Evolutionary conservation across 1,140 invertebrate species (phyloP), one percentile per base, ranked within the genome.

Genomic region (Asbolus verrucosus): DNA sequence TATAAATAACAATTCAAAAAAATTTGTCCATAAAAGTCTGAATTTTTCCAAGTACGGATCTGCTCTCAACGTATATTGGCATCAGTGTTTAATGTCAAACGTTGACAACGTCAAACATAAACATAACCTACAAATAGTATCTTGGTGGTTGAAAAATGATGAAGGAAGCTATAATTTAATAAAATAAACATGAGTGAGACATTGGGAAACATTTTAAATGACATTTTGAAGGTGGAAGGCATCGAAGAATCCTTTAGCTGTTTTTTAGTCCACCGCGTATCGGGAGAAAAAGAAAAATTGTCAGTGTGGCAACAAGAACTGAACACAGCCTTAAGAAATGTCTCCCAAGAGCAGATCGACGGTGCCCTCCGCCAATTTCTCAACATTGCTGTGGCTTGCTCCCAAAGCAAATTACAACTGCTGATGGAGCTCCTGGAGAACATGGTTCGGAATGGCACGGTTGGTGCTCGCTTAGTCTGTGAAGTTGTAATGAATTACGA

Each of bases 231-330:
- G 82, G 90, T 93, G 1, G 92, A 95, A 78, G 84, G 88, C 1
- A 89, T 95, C 38, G 93, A 95, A 78, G 93, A 94, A 82, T 92
- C 92, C 0, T 96, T 96, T 75, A 92, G 91, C 80, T 92, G 91
- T 75, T 93, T 92, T 76, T 84, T 95, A 27, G 89, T 93, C 0
- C 89, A 94, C 73, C 88, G 90, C 71, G 82, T 86, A 19, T 87
- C 89, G 31, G 84, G 84, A 39, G 88, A 94, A 78, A 84, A 83
- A 73, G 87, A 89, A 69, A 91, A 89, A 77, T 83, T 89, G 21
- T 78, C 84, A 36, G 76, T 81, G 76, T 90, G 90, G 82, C 86
- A 91, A 73, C 86, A 89, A 72, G 89, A 89, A 73, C 73, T 88
- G 73, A 85, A 84, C 36, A 73, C 62, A 14, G 82, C 83, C 2